Evolutionary conservation across 2,888 invertebrate genomes (phyloP), one percentile per base, ranked within the genome.

Genomic region (Chelonus formosanus): DNA sequence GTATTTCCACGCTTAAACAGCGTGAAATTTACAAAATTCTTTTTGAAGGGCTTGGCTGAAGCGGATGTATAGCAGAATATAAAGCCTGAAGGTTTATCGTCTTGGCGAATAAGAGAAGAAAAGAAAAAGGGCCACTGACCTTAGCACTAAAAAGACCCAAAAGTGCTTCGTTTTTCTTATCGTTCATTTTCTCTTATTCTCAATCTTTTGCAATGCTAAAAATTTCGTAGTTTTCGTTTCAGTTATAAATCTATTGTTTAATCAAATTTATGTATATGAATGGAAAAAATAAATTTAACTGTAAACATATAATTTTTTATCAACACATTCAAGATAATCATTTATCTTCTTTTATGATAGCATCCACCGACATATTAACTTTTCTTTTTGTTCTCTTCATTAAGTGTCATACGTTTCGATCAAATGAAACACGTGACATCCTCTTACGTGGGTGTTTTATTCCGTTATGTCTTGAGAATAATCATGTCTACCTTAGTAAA

Each of bases 171-270:
- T 40, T 40, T 40, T 40, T 40, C n/a, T 40, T 40, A 5, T 40
- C 6, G 4, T 40, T 40, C 3, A 40, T 40, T 40, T 40, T 40
- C 40, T 6, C 40, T 40, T 40, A 1, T 6, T 5, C 40, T 40
- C 40, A 2, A 5, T 40, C 40, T 40, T 6, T 40, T 3, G 40
- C 3, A 3, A 4, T 5, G 6, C 40, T 6, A 6, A 40, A 40
- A 5, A 1, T 40, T 40, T 5, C n/a, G n/a, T n/a, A 5, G 10
- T 10, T 10, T 44, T 62, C 67, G 64, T 73, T 74, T 74, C 56
- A 70, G 71, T 74, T 73, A 74, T 71, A 71, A 72, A 67, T 68
- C 72, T 73, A 72, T 74, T 73, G 73, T 73, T 71, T 62, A 36
- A 43, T 60, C 43, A 20, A 20, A 20, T 20, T 20, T 20, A 20